Base-by-base conservation (phyloP, 2,797 vertebrate species). In the Cephalopachus bancanus region DNA sequence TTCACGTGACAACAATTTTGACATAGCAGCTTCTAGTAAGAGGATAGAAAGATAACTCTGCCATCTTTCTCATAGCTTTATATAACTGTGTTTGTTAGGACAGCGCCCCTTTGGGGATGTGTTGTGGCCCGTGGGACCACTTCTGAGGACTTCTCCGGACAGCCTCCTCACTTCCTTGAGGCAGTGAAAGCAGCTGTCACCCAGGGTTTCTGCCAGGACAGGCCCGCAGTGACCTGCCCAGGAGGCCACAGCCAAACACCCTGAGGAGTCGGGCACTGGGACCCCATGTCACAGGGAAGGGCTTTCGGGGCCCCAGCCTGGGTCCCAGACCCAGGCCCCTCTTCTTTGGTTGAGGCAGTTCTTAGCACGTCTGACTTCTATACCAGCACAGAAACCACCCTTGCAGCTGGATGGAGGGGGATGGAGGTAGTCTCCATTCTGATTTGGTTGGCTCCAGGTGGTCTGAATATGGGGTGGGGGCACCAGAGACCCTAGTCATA, bases 401-500 rank as follows among this genome's bases (percentile, higher is more conserved):
- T 33, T 49, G 24, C 60, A 64, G 55, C 22, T 26, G 10, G n/a
- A n/a, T 44, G 37, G 37, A 37, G 24, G 44, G 65, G 44, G 22
- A 20, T 14, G 6, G 60, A 8, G 24, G 60, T 10, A 44, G 2
- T 3, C n/a, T 49, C 22, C 9, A 11, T 16, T 19, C 22, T 19
- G 3, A n/a, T 15, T 16, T 7, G 20, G 20, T 14, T 16, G 4
- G 17, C 20, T 33, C 14, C 0, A 1, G 37, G 44, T 10, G n/a
- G 33, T 59, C 74, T 62, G 20, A 33, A 11, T 22, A 24, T 7
- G 20, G 69, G 16, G 22, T 14, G 37, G 20, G 20, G 44, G 51
- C 17, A 2, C 19, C 30, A 49, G 67, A 33, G 65, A 7, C 57
- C 24, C n/a, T 60, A 83, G 75, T 33, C 20, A 33, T 2, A 19